These are phyloP conservation scores for Drosophila malerkotliana DNA, from an alignment of 1,140 invertebrate genomes.

Conservation along the genomic window DNA sequence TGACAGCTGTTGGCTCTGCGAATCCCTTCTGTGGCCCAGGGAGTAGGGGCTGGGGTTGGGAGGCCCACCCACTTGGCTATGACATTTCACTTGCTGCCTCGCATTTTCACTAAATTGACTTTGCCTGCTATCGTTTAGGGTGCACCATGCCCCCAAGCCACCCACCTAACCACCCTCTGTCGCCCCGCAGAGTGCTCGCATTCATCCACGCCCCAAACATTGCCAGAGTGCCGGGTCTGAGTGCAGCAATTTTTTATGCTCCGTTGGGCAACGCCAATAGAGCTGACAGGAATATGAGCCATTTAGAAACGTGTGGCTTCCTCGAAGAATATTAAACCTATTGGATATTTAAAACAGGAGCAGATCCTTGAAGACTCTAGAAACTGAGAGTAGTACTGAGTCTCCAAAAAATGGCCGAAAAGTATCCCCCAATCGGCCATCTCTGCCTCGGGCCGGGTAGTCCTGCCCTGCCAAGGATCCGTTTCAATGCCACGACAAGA, in stretches of 20 bases:
- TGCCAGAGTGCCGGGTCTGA: conserved; percentile 30
- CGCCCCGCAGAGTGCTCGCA: conserved; percentile 6
- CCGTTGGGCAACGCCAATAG: conserved; percentile 41
- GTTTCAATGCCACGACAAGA: conserved; percentile 36
- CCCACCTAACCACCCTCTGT: background rate
- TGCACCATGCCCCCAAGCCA: background rate
- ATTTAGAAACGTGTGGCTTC: no score
- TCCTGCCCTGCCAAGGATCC: conserved; percentile 16
- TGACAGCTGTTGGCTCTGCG: conserved; percentile 30
- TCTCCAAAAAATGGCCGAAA: no score
- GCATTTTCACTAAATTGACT: conserved; percentile 62
- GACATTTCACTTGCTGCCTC: conserved; percentile 59
- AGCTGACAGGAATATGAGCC: background rate
- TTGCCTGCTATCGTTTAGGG: conserved; percentile 48
- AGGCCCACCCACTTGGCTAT: conserved; percentile 25
- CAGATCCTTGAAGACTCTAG: no score
- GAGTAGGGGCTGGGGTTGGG: background rate
- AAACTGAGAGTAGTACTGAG: background rate
- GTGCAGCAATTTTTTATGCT: conserved; percentile 73
- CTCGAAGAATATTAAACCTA: no score
- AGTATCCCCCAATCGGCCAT: background rate
- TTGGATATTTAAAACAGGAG: no score
- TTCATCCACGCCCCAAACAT: conserved; percentile 45
- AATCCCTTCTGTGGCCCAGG: background rate
- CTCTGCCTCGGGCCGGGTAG: conserved; percentile 2